These are phyloP conservation scores for Adela reaumurella DNA, from an alignment of 2,888 invertebrate species.

Conservation along the genomic window DNA sequence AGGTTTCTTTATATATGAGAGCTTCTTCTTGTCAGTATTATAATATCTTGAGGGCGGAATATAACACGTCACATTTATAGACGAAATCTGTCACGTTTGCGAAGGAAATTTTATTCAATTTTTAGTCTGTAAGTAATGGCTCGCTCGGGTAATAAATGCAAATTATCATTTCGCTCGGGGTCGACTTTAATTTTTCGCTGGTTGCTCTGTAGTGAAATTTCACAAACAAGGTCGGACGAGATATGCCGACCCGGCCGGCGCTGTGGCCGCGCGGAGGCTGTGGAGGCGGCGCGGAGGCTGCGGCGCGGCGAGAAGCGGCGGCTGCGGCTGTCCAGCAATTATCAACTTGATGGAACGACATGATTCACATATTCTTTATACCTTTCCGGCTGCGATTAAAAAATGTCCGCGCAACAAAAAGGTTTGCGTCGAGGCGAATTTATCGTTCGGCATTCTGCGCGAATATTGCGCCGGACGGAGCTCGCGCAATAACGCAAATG, in stretches of 20 bases:
- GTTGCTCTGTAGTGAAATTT: neutral
- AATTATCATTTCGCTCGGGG: neutral
- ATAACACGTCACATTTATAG: no score
- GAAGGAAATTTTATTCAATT: neutral
- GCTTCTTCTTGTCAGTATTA: no score
- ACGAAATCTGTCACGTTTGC: no score
- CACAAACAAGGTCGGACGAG: neutral
- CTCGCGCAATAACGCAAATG: neutral
- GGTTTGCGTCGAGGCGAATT: slow-evolving; percentile 16
- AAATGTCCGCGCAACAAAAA: slow-evolving; percentile 15
- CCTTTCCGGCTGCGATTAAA: slow-evolving; percentile 16
- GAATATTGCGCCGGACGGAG: neutral
- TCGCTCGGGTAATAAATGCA: neutral
- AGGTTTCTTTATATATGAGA: no score
- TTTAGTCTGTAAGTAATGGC: neutral
- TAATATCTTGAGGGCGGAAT: no score
- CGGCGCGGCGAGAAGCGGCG: slow-evolving; percentile 19
- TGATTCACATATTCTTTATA: slow-evolving; percentile 28
- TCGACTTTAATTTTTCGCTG: neutral
- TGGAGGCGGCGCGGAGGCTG: slow-evolving; percentile 12
- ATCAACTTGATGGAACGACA: slow-evolving; percentile 23
- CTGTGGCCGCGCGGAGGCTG: slow-evolving; percentile 16
- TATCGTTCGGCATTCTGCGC: slow-evolving; percentile 11
- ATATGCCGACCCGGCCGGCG: slow-evolving; percentile 8
- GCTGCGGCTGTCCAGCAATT: slow-evolving; percentile 27